phyloP scores from a whole-genome alignment of 2,113 vertebrate species.

The Corydoras sp. region DNA sequence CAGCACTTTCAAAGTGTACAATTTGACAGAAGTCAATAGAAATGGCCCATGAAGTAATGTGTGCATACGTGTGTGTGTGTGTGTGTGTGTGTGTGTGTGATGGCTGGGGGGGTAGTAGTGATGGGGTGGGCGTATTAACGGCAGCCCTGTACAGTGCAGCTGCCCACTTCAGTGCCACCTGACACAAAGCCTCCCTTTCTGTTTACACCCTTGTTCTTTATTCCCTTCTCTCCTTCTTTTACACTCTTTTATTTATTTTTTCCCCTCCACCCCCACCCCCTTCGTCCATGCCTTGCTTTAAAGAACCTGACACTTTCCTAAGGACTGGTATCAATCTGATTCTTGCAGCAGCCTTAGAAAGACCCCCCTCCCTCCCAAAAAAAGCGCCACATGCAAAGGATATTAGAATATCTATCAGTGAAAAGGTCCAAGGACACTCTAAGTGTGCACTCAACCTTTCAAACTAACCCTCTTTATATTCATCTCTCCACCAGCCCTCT shows the following conservation, averaged over 20 bases:
- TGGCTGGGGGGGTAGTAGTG: not conserved
- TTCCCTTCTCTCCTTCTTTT: slow-evolving; percentile 21
- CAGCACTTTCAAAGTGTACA: too few species aligned
- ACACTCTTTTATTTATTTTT: slow-evolving; percentile 10
- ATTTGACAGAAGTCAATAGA: not conserved
- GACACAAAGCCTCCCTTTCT: slow-evolving; percentile 42
- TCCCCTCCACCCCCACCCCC: slow-evolving; percentile 7
- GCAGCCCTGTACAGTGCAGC: slow-evolving; percentile 41
- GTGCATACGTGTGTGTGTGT: not conserved
- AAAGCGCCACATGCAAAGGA: not conserved
- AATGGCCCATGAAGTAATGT: not conserved
- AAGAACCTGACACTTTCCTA: slow-evolving; percentile 7
- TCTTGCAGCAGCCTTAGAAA: slow-evolving; percentile 4
- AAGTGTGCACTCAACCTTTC: not conserved
- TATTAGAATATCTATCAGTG: slow-evolving; percentile 11
- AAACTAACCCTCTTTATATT: slow-evolving; percentile 10
- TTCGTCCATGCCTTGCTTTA: slow-evolving; percentile 15
- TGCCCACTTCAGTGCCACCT: slow-evolving; percentile 45
- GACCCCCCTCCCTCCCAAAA: not conserved
- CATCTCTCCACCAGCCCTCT: slow-evolving; percentile 36
- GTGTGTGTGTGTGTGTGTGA: slow-evolving; percentile 1
- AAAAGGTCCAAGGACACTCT: not conserved
- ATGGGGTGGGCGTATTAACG: slow-evolving; percentile 10
- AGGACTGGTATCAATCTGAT: slow-evolving; percentile 14
- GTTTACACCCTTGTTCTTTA: slow-evolving; percentile 24